Percentiles rank a stretch among this genome's conserved stretches.
These are phyloP conservation scores for Hippopotamyrus pictus DNA, from an alignment of 2,797 vertebrate genomes.

Conservation along the genomic window DNA sequence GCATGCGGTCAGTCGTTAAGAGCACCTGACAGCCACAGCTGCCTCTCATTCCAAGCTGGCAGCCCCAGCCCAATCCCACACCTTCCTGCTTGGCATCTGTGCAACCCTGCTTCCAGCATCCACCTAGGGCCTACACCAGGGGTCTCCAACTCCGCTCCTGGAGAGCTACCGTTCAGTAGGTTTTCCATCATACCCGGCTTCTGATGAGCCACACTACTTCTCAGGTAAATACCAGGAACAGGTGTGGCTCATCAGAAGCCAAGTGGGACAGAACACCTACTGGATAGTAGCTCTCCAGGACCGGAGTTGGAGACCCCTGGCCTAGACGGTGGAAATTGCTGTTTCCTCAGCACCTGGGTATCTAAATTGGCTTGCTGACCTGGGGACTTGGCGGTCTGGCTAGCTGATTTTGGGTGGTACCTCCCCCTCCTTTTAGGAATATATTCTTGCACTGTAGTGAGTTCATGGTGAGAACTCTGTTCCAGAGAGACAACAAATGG, in stretches of 20 bases:
- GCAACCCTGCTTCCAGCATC: not conserved
- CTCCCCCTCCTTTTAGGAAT: not conserved
- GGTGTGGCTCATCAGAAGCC: too few relatives aligned
- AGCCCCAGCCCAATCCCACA: not conserved
- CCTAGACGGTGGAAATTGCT: not conserved
- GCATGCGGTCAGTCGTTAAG: not conserved
- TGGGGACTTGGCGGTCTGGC: not conserved
- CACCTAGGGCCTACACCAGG: too few relatives aligned
- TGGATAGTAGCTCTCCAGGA: too few relatives aligned
- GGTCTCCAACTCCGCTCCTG: too few relatives aligned
- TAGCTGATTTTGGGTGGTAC: not conserved
- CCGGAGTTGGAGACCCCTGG: too few relatives aligned
- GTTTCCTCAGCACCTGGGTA: not conserved
- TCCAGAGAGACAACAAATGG: constrained; percentile 13
- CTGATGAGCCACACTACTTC: too few relatives aligned
- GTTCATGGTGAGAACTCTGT: not conserved
- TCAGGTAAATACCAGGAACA: too few relatives aligned
- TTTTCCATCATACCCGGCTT: too few relatives aligned
- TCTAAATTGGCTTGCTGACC: not conserved
- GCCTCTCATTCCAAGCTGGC: not conserved
- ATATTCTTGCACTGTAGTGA: not conserved
- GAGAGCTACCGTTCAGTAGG: too few relatives aligned
- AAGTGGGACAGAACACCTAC: too few relatives aligned
- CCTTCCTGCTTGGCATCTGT: not conserved
- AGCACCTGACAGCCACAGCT: not conserved